phyloP scores from a whole-genome alignment of 2,888 invertebrate species.

The Phalangium opilio region DNA sequence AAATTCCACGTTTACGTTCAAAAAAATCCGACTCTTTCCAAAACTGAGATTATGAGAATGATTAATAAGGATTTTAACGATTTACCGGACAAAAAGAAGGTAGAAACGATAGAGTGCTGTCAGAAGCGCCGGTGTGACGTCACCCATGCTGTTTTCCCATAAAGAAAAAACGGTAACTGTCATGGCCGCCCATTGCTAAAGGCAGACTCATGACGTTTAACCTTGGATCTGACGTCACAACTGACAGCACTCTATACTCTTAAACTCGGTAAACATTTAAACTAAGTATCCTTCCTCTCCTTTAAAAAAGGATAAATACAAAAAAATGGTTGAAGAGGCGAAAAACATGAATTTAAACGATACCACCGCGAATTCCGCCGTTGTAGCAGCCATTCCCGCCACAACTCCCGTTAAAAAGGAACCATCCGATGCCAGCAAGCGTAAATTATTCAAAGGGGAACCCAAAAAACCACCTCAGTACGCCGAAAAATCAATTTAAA shows the following conservation, averaged over 20 bases:
- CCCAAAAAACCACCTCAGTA: conserved; percentile 36
- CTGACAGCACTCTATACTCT: no score
- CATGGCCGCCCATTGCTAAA: no score
- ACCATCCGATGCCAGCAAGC: background rate
- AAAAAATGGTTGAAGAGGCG: conserved; percentile 22
- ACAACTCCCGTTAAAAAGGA: background rate
- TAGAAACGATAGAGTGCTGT: conserved; percentile 8
- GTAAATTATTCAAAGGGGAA: conserved; percentile 27
- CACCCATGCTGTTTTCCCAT: no score
- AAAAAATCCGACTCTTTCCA: conserved; percentile 32
- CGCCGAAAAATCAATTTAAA: conserved; percentile 22
- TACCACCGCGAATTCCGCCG: no score
- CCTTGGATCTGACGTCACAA: no score
- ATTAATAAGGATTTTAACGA: conserved; percentile 23
- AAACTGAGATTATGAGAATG: conserved; percentile 22
- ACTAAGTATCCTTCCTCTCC: background rate
- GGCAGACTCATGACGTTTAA: no score
- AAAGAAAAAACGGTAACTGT: no score
- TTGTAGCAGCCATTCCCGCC: no score
- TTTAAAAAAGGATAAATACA: conserved; percentile 23
- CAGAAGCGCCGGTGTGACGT: no score
- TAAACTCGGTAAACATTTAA: no score
- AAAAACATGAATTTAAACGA: conserved; percentile 6
- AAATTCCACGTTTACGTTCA: conserved; percentile 35
- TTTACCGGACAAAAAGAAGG: conserved; percentile 23